These are phyloP conservation scores for Gadus macrocephalus DNA, from an alignment of 2,113 vertebrate species.

Conservation along the genomic window DNA sequence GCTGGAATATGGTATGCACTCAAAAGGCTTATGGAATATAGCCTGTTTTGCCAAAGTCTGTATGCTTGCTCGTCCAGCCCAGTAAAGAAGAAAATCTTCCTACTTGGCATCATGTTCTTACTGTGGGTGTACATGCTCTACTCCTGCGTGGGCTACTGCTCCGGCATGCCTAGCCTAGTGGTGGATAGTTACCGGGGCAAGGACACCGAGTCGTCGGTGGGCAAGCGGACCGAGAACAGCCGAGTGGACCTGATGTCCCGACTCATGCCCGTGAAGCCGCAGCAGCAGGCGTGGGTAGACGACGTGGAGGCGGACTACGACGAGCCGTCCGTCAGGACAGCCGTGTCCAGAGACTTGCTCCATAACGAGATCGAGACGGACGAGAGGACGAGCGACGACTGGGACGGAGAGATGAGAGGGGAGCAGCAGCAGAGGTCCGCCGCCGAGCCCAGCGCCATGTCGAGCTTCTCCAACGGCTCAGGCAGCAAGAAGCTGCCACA, in stretches of 20 bases:
- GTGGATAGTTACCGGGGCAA: constrained; percentile 63
- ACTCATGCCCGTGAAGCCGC: constrained; percentile 56
- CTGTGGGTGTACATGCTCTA: constrained; percentile 92
- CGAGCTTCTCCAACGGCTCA: constrained; percentile 87
- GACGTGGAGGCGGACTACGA: constrained; percentile 73
- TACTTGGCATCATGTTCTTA: constrained; percentile 88
- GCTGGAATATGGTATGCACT: constrained; percentile 62
- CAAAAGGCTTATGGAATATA: constrained; percentile 85
- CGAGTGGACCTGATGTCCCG: constrained; percentile 65
- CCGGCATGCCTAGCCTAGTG: constrained; percentile 74
- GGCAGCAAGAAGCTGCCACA: constrained; percentile 90
- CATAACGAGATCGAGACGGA: constrained; percentile 53
- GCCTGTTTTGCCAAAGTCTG: constrained; percentile 74
- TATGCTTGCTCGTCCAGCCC: constrained; percentile 71
- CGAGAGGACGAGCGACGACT: constrained; percentile 66
- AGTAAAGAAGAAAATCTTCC: constrained; percentile 81
- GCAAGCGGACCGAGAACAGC: constrained; percentile 58
- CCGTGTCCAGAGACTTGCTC: constrained; percentile 67
- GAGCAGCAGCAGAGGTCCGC: constrained; percentile 41
- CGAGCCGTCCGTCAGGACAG: constrained; percentile 60
- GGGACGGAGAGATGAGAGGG: constrained; percentile 48
- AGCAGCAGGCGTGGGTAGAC: constrained; percentile 67
- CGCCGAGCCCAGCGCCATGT: constrained; percentile 76
- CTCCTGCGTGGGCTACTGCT: constrained; percentile 88
- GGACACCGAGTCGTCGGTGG: constrained; percentile 49